These are phyloP conservation scores for Panurus biarmicus DNA, from an alignment of 2,113 vertebrate species.

Conservation along the genomic window DNA sequence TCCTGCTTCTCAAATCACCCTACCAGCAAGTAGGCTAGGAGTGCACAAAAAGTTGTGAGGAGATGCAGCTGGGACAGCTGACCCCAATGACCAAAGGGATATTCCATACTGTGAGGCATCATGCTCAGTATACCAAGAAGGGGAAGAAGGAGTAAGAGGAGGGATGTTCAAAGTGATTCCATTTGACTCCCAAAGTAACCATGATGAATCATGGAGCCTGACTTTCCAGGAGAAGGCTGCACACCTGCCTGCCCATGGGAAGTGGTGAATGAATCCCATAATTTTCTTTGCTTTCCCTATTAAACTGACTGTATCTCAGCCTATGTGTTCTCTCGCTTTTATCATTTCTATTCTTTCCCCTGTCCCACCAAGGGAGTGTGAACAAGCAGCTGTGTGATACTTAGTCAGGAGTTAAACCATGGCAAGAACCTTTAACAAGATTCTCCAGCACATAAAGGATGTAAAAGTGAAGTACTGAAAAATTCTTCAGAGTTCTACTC, in stretches of 20 bases:
- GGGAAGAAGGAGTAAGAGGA: background rate
- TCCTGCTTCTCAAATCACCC: background rate
- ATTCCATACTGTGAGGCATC: background rate
- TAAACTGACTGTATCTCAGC: background rate
- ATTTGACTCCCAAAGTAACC: background rate
- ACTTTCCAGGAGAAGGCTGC: background rate
- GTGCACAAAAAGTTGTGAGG: background rate
- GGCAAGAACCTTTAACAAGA: background rate
- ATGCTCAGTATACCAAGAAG: background rate
- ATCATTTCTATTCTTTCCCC: background rate
- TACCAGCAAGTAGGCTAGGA: background rate
- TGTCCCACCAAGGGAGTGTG: background rate
- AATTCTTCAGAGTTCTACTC: background rate
- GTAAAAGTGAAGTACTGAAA: background rate
- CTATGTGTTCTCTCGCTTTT: background rate
- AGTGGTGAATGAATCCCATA: background rate
- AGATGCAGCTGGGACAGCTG: background rate
- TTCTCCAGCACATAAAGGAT: background rate
- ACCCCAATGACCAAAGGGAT: background rate
- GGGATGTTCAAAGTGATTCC: background rate
- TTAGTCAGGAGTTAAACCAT: background rate
- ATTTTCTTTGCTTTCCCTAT: background rate
- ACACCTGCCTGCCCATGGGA: background rate
- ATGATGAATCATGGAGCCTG: background rate
- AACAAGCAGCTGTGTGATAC: background rate